A percentile compares a stretch with the other conserved stretches of the same genome.
phyloP scores from a whole-genome alignment of 2,888 invertebrate genomes.

The Pyrochroa serraticornis region DNA sequence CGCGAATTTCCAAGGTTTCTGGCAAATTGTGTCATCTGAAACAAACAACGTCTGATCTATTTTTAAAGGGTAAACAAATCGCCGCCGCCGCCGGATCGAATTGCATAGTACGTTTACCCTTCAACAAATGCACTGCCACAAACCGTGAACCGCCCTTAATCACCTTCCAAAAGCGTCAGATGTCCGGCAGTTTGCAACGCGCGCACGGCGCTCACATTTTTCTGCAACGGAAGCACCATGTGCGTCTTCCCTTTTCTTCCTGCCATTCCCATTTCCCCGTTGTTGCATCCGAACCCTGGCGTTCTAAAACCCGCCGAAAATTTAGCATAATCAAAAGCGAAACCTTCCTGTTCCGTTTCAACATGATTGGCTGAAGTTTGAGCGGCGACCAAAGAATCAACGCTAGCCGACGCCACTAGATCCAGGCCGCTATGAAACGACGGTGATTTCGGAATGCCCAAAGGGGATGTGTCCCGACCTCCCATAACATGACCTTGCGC shows the following conservation, averaged over 20 bases:
- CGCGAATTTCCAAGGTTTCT: no score
- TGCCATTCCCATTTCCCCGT: neutral
- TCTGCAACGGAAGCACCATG: conserved; percentile 22
- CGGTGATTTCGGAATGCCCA: conserved; percentile 85
- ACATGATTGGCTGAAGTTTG: conserved; percentile 16
- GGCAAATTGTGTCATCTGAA: no score
- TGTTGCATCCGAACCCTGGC: no score
- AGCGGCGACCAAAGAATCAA: conserved; percentile 53
- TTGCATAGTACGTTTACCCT: no score
- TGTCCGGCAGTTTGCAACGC: conserved; percentile 57
- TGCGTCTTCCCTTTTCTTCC: neutral
- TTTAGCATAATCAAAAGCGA: no score
- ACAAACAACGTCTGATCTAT: no score
- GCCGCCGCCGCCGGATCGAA: no score
- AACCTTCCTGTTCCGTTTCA: neutral
- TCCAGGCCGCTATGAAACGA: conserved; percentile 88
- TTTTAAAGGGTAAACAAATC: no score
- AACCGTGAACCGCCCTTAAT: conserved; percentile 35
- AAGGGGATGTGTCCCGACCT: conserved; percentile 61
- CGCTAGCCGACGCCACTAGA: conserved; percentile 70
- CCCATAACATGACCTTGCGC: conserved; percentile 56
- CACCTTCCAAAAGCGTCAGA: conserved; percentile 63
- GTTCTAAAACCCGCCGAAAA: no score
- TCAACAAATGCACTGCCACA: no score
- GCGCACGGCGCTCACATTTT: conserved; percentile 38